Conservation (phyloP, 1,140 invertebrate species). For the Drosophila azteca region DNA sequence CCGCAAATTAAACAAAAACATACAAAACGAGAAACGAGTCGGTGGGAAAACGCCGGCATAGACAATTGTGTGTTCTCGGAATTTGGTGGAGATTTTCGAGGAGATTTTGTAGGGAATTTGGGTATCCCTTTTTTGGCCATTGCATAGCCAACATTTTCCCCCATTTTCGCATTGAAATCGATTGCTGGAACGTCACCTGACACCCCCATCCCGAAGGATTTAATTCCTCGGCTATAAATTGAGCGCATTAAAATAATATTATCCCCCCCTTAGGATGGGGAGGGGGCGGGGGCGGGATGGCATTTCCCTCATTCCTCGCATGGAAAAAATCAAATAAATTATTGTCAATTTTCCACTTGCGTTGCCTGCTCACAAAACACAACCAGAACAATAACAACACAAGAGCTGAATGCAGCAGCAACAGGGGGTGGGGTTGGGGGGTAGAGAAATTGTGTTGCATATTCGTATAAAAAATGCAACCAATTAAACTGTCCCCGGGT, state of each 20-base stretch:
- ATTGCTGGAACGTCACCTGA: constrained; percentile 2
- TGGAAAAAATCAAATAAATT: constrained; percentile 76
- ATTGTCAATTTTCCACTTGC: constrained; percentile 80
- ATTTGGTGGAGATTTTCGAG: background rate
- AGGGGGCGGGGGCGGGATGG: constrained; percentile 19
- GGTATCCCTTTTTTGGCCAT: too few species aligned
- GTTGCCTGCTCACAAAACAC: constrained; percentile 29
- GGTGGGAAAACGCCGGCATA: constrained; percentile 2
- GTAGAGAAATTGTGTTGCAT: constrained; percentile 52
- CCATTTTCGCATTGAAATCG: background rate
- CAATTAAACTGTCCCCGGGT: constrained; percentile 83
- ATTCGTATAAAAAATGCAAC: constrained; percentile 76
- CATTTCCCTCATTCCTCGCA: constrained; percentile 35
- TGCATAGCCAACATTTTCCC: background rate
- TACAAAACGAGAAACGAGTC: constrained; percentile 40
- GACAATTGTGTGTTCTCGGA: constrained; percentile 42
- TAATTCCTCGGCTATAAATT: constrained; percentile 58
- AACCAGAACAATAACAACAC: constrained; percentile 7
- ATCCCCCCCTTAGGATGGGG: constrained; percentile 18
- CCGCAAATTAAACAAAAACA: constrained; percentile 72
- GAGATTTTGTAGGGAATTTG: background rate
- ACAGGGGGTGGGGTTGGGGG: background rate
- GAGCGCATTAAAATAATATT: constrained; percentile 78
- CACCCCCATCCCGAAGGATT: background rate
- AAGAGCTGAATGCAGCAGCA: background rate